Evolutionary conservation across 2,113 vertebrate species (phyloP), one percentile per base, ranked within the genome.

Genomic region (Phylloscopus trochiloides): DNA sequence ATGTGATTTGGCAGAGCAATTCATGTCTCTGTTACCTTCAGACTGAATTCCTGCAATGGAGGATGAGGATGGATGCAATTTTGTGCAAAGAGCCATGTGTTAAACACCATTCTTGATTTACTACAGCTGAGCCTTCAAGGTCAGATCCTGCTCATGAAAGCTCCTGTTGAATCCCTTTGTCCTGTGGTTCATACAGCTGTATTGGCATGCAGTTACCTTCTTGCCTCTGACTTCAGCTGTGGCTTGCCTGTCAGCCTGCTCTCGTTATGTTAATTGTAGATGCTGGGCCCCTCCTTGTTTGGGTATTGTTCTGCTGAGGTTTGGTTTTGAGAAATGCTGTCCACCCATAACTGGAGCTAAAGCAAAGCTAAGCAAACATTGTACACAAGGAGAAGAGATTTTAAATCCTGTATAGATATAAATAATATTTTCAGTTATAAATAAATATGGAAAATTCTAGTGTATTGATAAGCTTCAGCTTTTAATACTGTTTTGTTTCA

Each of bases 251-350:
- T 54, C 40, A 65, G 68, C 9, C 3, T 47, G 47, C 52, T 88
- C n/a, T 34, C 7, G 0, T 90, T 40, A 32, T 0, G 0, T 51
- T 67, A 48, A 38, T 45, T 18, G 22, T 7, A 50, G 50, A 34
- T 0, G 3, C n/a, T 1, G 0, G 40, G 25, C 13, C 52, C 17
- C 7, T 43, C 22, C 0, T 0, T 45, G 36, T 11, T 11, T 75
- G 40, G 29, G 54, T 45, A 17, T 61, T 91, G 48, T 38, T 78
- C 62, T 88, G 25, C 32, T 88, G 88, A 42, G 32, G 34, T 76
- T 75, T 89, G 45, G 16, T 65, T 85, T 96, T 47, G 32, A 79
- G 81, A 76, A 95, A 55, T 59, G n/a, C 26, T 87, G 12, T 57
- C 21, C 4, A 31, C 28, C 10, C 52, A 48, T 18, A 21, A 8